phyloP scores from a whole-genome alignment of 2,888 invertebrate species.

The Andrena bicolor region DNA sequence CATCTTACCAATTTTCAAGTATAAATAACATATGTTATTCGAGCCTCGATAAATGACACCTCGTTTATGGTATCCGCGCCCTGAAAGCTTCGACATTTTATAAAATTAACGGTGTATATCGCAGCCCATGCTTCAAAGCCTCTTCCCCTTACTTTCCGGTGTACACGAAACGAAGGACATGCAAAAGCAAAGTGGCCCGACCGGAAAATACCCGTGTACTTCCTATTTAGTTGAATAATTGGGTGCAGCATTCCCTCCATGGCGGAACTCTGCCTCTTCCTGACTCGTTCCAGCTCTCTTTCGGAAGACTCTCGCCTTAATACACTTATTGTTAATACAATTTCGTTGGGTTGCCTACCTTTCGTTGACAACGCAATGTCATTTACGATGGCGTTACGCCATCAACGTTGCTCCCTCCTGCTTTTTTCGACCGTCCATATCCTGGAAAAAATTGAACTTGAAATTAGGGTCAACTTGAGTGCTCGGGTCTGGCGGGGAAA shows the following conservation, averaged over 20 bases:
- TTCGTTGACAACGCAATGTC: slow-evolving; percentile 74
- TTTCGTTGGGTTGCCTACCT: slow-evolving; percentile 75
- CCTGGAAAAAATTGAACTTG: slow-evolving; percentile 57
- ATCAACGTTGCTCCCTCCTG: slow-evolving; percentile 13
- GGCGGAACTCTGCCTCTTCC: slow-evolving; percentile 46
- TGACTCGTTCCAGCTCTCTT: slow-evolving; percentile 35
- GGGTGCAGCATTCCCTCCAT: slow-evolving; percentile 68
- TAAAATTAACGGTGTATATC: slow-evolving; percentile 52
- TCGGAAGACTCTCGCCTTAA: slow-evolving; percentile 72
- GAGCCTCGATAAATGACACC: slow-evolving; percentile 27
- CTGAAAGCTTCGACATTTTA: slow-evolving; percentile 61
- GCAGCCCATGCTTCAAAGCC: slow-evolving; percentile 51
- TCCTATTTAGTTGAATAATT: slow-evolving; percentile 77
- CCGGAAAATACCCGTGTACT: slow-evolving; percentile 70
- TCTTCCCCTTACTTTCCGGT: slow-evolving; percentile 19
- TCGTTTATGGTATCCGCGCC: slow-evolving; percentile 23
- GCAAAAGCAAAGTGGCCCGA: slow-evolving; percentile 53
- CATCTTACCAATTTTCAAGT: neutral
- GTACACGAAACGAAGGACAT: slow-evolving; percentile 29
- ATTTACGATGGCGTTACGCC: slow-evolving; percentile 59
- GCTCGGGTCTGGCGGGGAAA: neutral
- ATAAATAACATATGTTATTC: slow-evolving; percentile 14
- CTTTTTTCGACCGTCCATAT: slow-evolving; percentile 30
- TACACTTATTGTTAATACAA: slow-evolving; percentile 78
- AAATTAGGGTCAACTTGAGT: slow-evolving; percentile 19